Conservation (phyloP, 2,113 vertebrate species). For the Noctilio leporinus region DNA sequence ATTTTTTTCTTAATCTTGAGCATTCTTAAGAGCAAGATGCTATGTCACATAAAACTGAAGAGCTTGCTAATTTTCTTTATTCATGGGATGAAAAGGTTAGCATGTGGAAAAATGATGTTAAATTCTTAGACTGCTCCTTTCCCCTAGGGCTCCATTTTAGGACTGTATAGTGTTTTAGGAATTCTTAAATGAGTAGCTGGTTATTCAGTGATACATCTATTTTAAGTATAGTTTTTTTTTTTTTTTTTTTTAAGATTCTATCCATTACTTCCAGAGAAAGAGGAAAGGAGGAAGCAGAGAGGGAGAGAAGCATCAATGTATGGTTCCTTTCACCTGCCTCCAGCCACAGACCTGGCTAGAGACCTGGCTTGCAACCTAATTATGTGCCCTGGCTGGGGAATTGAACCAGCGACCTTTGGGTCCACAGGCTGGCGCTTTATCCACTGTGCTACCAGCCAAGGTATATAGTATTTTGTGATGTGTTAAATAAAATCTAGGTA, state of each 20-base stretch:
- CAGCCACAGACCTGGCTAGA: no score
- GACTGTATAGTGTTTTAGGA: not conserved
- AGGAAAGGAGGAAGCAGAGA: no score
- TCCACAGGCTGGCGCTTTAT: no score
- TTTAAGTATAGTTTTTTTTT: conserved; percentile 35
- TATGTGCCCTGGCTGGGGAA: no score
- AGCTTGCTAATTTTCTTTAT: not conserved
- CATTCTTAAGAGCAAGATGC: not conserved
- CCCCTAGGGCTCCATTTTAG: not conserved
- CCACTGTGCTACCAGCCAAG: no score
- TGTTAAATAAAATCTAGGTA: not conserved
- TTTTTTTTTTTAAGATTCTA: no score
- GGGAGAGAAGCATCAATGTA: no score
- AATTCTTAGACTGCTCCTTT: not conserved
- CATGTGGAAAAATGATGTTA: conserved; percentile 51
- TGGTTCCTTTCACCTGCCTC: no score
- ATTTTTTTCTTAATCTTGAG: not conserved
- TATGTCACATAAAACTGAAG: not conserved
- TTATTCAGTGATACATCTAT: conserved; percentile 46
- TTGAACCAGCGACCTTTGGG: no score
- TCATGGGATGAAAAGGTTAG: conserved; percentile 23
- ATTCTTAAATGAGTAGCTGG: not conserved
- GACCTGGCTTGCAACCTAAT: no score
- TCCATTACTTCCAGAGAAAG: no score
- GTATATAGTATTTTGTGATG: not conserved